phyloP scores from a whole-genome alignment of 2,888 invertebrate genomes.

The Synanthedon tipuliformis region DNA sequence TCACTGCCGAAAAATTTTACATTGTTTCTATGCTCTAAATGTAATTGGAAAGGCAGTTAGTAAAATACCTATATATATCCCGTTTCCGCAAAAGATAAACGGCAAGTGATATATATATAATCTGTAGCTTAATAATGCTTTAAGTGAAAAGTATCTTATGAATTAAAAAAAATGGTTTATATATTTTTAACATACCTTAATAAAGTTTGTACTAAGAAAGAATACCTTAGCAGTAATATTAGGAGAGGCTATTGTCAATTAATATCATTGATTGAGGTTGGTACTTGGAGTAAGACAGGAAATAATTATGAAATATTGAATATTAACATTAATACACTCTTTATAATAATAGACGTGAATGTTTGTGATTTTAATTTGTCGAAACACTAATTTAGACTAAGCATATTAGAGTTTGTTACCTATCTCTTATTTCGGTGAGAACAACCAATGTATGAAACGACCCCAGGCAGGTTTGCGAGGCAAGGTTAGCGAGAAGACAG shows the following conservation, averaged over 20 bases:
- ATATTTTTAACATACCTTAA: conserved; percentile 27
- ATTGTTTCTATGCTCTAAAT: neutral
- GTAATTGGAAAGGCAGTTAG: neutral
- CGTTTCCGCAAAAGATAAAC: neutral
- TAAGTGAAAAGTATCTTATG: conserved; percentile 66
- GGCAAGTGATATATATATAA: conserved; percentile 10
- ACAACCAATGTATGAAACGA: too few relatives aligned
- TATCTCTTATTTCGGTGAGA: too few relatives aligned
- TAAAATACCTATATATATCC: neutral
- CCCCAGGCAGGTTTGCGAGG: too few relatives aligned
- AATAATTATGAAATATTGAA: neutral
- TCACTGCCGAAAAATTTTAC: neutral
- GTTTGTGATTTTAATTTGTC: too few relatives aligned
- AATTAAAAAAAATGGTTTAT: conserved; percentile 49
- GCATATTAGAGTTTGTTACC: too few relatives aligned
- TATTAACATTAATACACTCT: too few relatives aligned
- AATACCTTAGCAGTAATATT: too few relatives aligned
- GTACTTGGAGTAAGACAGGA: conserved; percentile 17
- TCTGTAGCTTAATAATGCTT: conserved; percentile 61
- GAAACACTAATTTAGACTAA: too few relatives aligned
- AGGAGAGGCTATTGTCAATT: conserved; percentile 46
- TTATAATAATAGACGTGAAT: too few relatives aligned
- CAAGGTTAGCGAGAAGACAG: too few relatives aligned
- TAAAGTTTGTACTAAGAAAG: conserved; percentile 42
- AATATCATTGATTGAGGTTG: conserved; percentile 39